Evolutionary conservation across 2,888 invertebrate genomes (phyloP).

Genomic region (Platynereis dumerilii): DNA sequence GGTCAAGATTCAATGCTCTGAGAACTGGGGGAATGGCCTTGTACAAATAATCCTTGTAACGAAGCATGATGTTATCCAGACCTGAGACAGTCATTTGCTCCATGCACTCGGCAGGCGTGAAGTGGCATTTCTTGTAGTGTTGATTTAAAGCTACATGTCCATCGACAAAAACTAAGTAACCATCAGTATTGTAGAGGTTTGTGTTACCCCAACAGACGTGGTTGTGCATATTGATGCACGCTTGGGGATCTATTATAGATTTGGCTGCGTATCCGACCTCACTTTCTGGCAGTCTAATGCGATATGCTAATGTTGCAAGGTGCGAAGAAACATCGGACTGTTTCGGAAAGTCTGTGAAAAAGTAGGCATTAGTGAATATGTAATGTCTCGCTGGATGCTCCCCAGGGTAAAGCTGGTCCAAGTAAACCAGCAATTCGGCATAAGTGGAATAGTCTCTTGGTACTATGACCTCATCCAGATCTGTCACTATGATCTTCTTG

Average conservation of each 20-base stretch:
- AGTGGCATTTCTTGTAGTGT: conserved; percentile 31
- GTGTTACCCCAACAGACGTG: conserved; percentile 31
- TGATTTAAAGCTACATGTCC: conserved; percentile 20
- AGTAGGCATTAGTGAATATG: conserved; percentile 19
- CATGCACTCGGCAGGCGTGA: conserved; percentile 15
- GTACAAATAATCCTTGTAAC: conserved; percentile 6
- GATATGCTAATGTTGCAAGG: conserved; percentile 8
- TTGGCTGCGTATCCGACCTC: conserved; percentile 20
- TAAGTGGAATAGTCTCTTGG: conserved; percentile 14
- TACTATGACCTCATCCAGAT: conserved; percentile 21
- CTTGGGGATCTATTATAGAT: conserved; percentile 28
- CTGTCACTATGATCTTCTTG: conserved; percentile 24
- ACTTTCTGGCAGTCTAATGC: conserved; percentile 14
- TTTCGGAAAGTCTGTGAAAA: conserved; percentile 18
- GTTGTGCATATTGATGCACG: conserved; percentile 32
- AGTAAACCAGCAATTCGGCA: conserved; percentile 9
- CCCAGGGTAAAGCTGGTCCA: background rate
- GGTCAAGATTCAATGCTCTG: too few relatives aligned
- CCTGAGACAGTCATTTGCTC: conserved; percentile 2
- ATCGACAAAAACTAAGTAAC: conserved; percentile 14
- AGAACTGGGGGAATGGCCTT: too few relatives aligned
- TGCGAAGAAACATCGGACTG: conserved; percentile 2
- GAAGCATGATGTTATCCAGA: conserved; percentile 12
- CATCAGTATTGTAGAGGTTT: conserved; percentile 1
- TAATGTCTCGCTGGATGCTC: conserved; percentile 18